A percentile compares a stretch with the other conserved stretches of the same genome.
phyloP scores from a whole-genome alignment of 2,888 invertebrate genomes.

The Dasypolia templi region DNA sequence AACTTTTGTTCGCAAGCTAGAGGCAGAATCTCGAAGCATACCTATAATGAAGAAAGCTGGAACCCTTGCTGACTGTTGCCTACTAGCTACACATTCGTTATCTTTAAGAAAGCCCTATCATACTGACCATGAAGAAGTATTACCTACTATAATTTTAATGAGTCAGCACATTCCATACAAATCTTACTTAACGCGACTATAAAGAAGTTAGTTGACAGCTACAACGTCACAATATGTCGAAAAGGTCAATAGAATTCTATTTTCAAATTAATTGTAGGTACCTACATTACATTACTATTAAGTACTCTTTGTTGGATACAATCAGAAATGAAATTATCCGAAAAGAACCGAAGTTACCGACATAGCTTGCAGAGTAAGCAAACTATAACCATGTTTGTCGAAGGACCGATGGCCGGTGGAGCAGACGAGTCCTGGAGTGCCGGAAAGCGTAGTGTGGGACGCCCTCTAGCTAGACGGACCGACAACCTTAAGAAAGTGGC shows the following conservation, averaged over 20 bases:
- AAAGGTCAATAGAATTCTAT: constrained; percentile 40
- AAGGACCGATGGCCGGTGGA: too few relatives aligned
- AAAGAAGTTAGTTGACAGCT: constrained; percentile 47
- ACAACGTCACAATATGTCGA: constrained; percentile 35
- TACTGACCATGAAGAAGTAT: constrained; percentile 51
- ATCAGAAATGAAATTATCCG: too few relatives aligned
- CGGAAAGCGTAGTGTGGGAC: too few relatives aligned
- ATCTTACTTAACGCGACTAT: constrained; percentile 42
- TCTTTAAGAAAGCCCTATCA: constrained; percentile 13
- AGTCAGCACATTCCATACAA: constrained; percentile 51
- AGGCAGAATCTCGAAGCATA: not conserved
- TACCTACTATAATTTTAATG: constrained; percentile 31
- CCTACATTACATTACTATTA: too few relatives aligned
- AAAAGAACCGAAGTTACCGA: too few relatives aligned
- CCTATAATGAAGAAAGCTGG: constrained; percentile 15
- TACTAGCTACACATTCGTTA: constrained; percentile 1
- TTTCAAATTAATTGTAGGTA: constrained; percentile 20
- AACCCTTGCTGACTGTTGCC: not conserved
- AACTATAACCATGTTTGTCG: too few relatives aligned
- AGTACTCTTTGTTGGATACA: too few relatives aligned
- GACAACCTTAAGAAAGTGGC: too few relatives aligned
- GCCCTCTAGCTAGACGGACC: too few relatives aligned
- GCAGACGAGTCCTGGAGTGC: too few relatives aligned
- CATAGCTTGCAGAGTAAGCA: too few relatives aligned
- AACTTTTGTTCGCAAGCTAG: not conserved